phyloP scores from a whole-genome alignment of 1,140 invertebrate species.

The Acromyrmex heyeri region DNA sequence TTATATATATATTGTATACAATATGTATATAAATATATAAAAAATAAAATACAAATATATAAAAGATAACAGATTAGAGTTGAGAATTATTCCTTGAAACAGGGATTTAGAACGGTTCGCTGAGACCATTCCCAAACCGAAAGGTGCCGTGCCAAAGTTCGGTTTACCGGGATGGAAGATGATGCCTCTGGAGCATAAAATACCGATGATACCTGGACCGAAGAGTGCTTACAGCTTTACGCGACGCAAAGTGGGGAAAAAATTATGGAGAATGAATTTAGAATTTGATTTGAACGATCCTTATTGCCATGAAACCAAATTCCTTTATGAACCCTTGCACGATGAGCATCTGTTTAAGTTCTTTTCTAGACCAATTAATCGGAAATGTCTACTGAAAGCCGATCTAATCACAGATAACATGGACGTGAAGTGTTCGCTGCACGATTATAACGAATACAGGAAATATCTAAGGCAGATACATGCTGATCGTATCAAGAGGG shows the following conservation, averaged over 20 bases:
- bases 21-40: neutral
- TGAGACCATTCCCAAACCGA: conserved; percentile 77
- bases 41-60: neutral
- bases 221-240: conserved; percentile 78
- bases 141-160: conserved; percentile 77
- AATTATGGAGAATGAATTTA: conserved; percentile 67
- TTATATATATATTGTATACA: too few relatives aligned
- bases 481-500: conserved; percentile 73
- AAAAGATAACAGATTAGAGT: neutral
- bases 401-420: conserved; percentile 80
- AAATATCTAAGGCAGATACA: conserved; percentile 81
- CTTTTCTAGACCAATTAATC: conserved; percentile 75
- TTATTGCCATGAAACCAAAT: conserved; percentile 76
- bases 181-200: conserved; percentile 82
- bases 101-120: conserved; percentile 73
- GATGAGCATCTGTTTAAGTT: conserved; percentile 81
- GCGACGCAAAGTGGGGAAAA: conserved; percentile 80
- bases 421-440: conserved; percentile 81
- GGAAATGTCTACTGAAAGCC: conserved; percentile 75
- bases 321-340: conserved; percentile 82
- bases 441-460: conserved; percentile 83
- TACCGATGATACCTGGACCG: conserved; percentile 80
- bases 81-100: neutral
- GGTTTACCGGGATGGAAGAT: conserved; percentile 83
- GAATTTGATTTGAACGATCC: conserved; percentile 82